phyloP scores from a whole-genome alignment of 2,113 vertebrate species.

The Mystacornis crossleyi region DNA sequence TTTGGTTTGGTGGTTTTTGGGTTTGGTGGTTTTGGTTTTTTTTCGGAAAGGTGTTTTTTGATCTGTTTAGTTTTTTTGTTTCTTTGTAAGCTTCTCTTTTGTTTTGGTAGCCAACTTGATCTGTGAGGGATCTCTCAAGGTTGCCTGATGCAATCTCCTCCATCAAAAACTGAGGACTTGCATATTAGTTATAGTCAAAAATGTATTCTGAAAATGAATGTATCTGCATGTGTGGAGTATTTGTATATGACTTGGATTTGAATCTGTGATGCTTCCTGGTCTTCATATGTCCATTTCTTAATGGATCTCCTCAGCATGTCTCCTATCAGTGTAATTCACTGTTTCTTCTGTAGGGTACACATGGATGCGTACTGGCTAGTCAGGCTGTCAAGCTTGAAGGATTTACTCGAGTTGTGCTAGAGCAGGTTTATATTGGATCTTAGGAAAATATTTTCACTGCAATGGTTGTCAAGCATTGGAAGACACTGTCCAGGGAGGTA shows the following conservation, averaged over 20 bases:
- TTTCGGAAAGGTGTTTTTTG: neutral
- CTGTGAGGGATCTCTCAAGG: neutral
- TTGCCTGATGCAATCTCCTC: neutral
- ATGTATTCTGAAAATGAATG: neutral
- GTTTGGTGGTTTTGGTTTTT: neutral
- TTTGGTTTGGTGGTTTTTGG: neutral
- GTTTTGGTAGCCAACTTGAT: neutral
- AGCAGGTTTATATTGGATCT: neutral
- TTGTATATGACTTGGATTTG: neutral
- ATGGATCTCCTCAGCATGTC: neutral
- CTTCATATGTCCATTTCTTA: neutral
- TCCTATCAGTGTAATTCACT: neutral
- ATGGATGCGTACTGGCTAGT: neutral
- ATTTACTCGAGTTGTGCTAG: neutral
- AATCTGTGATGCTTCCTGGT: neutral
- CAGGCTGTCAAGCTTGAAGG: neutral
- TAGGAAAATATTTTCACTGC: neutral
- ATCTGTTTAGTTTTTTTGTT: rapidly evolving
- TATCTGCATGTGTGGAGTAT: neutral
- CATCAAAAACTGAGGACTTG: neutral
- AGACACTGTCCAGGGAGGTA: neutral
- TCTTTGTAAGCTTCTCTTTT: neutral
- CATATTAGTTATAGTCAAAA: neutral
- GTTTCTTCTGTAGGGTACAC: neutral
- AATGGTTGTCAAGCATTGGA: neutral